These are phyloP conservation scores for Euclidia mi DNA, from an alignment of 2,888 invertebrate species.

Conservation along the genomic window DNA sequence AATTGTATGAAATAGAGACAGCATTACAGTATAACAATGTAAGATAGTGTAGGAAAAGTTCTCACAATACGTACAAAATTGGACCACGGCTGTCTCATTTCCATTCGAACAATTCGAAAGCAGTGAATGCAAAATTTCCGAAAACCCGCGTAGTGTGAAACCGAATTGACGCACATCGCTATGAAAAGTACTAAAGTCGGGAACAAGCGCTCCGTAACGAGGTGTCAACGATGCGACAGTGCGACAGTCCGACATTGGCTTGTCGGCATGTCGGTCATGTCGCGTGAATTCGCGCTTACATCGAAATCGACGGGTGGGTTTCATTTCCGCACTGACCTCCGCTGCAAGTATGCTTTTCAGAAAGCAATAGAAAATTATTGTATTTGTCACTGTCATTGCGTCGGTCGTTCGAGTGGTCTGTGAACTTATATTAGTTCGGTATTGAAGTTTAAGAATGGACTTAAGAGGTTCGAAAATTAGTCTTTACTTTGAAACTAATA, in stretches of 20 bases:
- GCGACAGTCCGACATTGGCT: neutral
- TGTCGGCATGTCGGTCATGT: neutral
- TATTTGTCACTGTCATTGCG: slow-evolving; percentile 7
- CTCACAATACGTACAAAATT: no score
- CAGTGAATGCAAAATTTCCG: slow-evolving; percentile 3
- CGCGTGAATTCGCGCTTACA: neutral
- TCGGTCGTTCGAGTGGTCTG: neutral
- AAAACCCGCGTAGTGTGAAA: neutral
- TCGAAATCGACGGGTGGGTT: neutral
- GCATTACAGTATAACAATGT: no score
- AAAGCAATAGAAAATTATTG: slow-evolving; percentile 7
- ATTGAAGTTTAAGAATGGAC: no score
- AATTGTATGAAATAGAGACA: no score
- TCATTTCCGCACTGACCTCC: slow-evolving; percentile 11
- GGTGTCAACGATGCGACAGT: neutral
- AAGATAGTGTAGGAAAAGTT: neutral
- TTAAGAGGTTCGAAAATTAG: no score
- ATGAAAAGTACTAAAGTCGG: neutral
- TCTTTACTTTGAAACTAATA: no score
- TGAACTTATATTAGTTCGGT: no score
- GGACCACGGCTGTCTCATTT: no score
- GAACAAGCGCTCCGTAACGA: neutral
- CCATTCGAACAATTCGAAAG: neutral
- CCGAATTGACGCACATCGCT: neutral
- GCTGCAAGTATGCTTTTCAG: slow-evolving; percentile 4